phyloP scores from a whole-genome alignment of 1,140 invertebrate species.

The Venturia canescens region DNA sequence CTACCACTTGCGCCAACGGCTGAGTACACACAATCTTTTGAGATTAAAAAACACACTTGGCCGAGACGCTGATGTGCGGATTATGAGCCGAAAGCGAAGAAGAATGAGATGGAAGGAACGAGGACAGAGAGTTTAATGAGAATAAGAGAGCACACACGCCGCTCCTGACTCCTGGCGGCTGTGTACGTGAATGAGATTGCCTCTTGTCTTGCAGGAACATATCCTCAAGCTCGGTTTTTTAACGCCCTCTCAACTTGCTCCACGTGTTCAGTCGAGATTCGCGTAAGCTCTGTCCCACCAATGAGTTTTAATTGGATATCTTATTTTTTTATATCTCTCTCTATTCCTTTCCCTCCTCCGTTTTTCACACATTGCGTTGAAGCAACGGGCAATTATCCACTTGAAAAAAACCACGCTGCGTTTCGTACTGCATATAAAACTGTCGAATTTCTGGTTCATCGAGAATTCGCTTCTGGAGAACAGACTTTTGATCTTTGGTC shows the following conservation, averaged over 20 bases:
- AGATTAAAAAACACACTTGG: conserved; percentile 69
- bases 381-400: neutral
- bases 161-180: neutral
- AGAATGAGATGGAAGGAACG: conserved; percentile 7
- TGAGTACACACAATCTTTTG: conserved; percentile 67
- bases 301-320: neutral
- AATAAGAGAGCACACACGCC: conserved; percentile 33
- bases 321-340: neutral
- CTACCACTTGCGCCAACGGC: conserved; percentile 42
- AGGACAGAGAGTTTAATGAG: conserved; percentile 19
- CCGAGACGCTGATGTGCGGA: conserved; percentile 46
- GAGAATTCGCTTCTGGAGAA: neutral
- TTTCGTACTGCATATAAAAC: neutral
- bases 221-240: neutral
- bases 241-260: neutral
- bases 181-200: conserved; percentile 1
- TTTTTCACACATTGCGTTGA: neutral
- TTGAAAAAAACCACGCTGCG: neutral
- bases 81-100: conserved; percentile 52
- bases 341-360: neutral
- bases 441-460: neutral
- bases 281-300: neutral
- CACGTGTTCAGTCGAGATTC: neutral
- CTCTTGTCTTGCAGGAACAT: neutral
- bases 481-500: neutral